phyloP scores from a whole-genome alignment of 2,797 vertebrate species.

The Sebastes goodei region DNA sequence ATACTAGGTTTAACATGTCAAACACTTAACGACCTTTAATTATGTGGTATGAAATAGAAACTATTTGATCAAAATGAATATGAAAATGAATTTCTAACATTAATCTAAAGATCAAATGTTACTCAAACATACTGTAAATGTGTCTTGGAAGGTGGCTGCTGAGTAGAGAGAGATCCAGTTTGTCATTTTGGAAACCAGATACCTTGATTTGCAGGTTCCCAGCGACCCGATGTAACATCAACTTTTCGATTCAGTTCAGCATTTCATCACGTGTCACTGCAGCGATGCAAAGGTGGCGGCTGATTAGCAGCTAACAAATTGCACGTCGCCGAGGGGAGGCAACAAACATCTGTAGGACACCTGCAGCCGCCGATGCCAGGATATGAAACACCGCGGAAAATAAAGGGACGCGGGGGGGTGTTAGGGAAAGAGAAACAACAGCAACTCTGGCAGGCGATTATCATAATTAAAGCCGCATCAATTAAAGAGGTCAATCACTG shows the following conservation, averaged over 20 bases:
- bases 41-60: not conserved
- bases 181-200: not conserved
- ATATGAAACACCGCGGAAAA: conserved; percentile 61
- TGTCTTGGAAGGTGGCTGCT: not conserved
- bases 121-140: not conserved
- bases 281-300: conserved; percentile 55
- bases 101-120: not conserved
- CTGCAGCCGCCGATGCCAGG: conserved; percentile 88
- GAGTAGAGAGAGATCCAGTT: no score
- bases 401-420: not conserved
- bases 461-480: conserved; percentile 97
- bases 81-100: not conserved
- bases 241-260: not conserved
- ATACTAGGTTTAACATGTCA: not conserved
- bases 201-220: conserved; percentile 1
- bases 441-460: conserved; percentile 90
- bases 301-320: conserved; percentile 75
- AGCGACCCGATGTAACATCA: not conserved
- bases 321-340: conserved; percentile 82
- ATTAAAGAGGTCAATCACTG: conserved; percentile 89
- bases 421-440: conserved; percentile 48
- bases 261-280: conserved; percentile 32
- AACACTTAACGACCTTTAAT: not conserved
- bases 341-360: conserved; percentile 87
- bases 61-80: not conserved